Evolutionary conservation across 2,797 vertebrate species (phyloP).

Genomic region (Cyprinodon diabolis): DNA sequence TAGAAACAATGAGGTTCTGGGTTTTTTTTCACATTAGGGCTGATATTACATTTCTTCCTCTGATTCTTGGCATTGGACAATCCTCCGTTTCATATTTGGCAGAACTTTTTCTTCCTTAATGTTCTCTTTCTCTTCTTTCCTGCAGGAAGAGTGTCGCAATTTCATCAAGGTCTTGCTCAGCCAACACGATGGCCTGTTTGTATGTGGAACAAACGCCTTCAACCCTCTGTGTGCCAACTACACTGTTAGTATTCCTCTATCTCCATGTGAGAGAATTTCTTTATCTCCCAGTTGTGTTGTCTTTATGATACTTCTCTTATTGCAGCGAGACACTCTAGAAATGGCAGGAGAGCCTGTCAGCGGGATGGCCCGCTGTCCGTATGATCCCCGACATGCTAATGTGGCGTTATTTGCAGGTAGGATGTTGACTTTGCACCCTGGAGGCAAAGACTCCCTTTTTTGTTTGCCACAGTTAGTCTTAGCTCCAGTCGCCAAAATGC

Average conservation of each 20-base stretch:
- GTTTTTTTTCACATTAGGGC: slow-evolving; percentile 46
- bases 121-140: slow-evolving; percentile 32
- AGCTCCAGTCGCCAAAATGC: slow-evolving; percentile 28
- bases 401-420: slow-evolving; percentile 95
- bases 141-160: slow-evolving; percentile 94
- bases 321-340: slow-evolving; percentile 90
- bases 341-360: slow-evolving; percentile 91
- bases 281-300: slow-evolving; percentile 32
- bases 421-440: background rate
- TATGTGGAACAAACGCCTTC: slow-evolving; percentile 96
- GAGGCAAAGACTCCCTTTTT: background rate
- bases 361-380: slow-evolving; percentile 96
- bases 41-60: slow-evolving; percentile 34
- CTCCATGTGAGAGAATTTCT: slow-evolving; percentile 28
- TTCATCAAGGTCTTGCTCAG: slow-evolving; percentile 95
- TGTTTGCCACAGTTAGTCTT: slow-evolving; percentile 26
- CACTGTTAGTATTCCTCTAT: slow-evolving; percentile 85
- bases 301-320: slow-evolving; percentile 9
- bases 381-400: slow-evolving; percentile 95
- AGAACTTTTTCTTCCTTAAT: slow-evolving; percentile 20
- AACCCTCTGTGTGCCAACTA: slow-evolving; percentile 96
- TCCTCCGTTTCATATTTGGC: slow-evolving; percentile 2
- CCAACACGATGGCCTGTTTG: slow-evolving; percentile 88
- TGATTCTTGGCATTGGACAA: slow-evolving; percentile 18
- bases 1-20: slow-evolving; percentile 33